Conservation (phyloP, 2,113 vertebrate species). For the Myiozetetes cayanensis region DNA sequence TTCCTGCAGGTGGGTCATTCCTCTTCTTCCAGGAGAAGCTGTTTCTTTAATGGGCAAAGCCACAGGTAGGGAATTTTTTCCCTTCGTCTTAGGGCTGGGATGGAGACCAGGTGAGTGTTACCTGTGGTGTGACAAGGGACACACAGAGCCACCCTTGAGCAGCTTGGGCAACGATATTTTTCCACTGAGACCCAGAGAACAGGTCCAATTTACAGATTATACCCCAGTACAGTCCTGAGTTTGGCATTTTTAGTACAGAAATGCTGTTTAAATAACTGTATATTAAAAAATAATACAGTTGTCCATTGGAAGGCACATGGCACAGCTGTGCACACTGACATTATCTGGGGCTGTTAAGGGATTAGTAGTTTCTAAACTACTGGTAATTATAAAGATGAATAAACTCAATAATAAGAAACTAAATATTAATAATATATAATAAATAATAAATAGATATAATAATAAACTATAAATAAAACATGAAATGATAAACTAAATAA, state of each 20-base stretch:
- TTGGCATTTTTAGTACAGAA: neutral
- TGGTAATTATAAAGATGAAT: neutral
- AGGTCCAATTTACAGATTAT: neutral
- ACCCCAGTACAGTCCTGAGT: neutral
- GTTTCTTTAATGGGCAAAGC: fast-evolving
- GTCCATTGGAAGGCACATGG: fast-evolving
- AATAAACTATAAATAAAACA: too few species aligned
- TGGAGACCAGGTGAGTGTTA: fast-evolving
- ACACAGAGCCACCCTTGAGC: neutral
- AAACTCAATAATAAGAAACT: neutral
- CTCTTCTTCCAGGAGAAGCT: fast-evolving
- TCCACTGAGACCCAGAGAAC: neutral
- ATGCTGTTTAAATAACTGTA: neutral
- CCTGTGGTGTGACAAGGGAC: fast-evolving
- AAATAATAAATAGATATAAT: neutral
- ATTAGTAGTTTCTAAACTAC: neutral
- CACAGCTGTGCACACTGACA: fast-evolving
- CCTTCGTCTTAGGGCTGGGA: neutral
- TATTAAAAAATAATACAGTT: neutral
- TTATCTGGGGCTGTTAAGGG: neutral
- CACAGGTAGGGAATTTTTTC: fast-evolving
- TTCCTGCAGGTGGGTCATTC: conserved; percentile 85
- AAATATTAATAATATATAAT: neutral
- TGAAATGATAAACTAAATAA: neutral
- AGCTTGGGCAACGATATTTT: neutral